Conservation (phyloP, 1,140 invertebrate genomes). For the Cheumatopsyche charites region DNA sequence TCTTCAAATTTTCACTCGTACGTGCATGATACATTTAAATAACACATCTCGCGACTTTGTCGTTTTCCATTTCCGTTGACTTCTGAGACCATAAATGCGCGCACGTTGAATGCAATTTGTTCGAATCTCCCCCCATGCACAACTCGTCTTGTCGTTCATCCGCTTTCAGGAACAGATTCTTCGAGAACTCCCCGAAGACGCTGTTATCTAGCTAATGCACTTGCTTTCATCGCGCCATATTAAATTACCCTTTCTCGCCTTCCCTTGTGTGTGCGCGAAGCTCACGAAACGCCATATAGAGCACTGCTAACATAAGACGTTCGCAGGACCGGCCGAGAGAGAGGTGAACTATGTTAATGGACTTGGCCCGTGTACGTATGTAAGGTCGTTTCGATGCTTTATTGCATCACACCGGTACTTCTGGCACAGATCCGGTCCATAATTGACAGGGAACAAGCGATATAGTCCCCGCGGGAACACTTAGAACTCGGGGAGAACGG, state of each 20-base stretch:
- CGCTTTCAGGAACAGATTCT: neutral
- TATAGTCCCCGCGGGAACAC: constrained; percentile 41
- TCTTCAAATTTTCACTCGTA: no score
- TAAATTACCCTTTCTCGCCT: constrained; percentile 8
- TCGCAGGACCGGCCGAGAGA: neutral
- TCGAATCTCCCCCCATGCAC: no score
- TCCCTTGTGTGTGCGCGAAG: neutral
- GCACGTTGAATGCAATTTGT: no score
- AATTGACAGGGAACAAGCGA: constrained; percentile 45
- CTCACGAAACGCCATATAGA: neutral
- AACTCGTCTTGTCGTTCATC: neutral
- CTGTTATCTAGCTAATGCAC: constrained; percentile 16
- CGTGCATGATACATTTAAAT: no score
- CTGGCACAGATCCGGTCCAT: constrained; percentile 34
- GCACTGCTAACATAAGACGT: neutral
- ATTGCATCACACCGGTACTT: constrained; percentile 30
- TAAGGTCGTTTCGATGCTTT: constrained; percentile 17
- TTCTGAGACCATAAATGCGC: no score
- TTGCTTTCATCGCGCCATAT: constrained; percentile 19
- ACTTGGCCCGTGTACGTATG: neutral
- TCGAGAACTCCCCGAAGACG: neutral
- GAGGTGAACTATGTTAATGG: constrained; percentile 16
- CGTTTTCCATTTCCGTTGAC: no score
- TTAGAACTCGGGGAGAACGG: constrained; percentile 16
- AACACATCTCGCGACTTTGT: no score